These are phyloP conservation scores for Alviniconcha strummeri DNA, from an alignment of 2,888 invertebrate species.

Conservation along the genomic window DNA sequence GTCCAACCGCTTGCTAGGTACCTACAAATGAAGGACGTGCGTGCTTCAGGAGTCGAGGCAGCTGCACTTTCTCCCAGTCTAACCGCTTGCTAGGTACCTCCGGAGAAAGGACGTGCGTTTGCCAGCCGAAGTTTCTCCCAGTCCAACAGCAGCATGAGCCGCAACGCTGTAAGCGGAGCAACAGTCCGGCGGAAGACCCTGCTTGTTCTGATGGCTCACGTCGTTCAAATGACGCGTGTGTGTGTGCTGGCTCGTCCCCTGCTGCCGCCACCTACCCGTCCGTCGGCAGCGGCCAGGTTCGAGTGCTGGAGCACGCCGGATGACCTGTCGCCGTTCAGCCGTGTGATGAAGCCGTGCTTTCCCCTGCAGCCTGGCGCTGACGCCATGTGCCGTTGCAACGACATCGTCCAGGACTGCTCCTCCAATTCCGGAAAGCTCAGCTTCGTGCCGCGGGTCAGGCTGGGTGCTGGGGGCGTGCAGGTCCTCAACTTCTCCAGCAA, in stretches of 20 bases:
- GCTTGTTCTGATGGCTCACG: no score
- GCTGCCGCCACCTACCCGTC: no score
- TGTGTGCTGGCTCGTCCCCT: no score
- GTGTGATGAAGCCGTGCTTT: not conserved
- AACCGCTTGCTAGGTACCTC: no score
- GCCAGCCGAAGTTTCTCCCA: not conserved
- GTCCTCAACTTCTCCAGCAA: conserved; percentile 3
- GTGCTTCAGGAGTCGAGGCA: not conserved
- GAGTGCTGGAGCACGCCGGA: not conserved
- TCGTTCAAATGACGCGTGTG: no score
- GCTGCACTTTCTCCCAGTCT: not conserved
- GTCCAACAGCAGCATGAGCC: no score
- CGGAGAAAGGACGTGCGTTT: no score
- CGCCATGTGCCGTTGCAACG: not conserved
- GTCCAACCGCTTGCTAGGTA: not conserved
- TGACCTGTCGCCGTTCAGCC: not conserved
- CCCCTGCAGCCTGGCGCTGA: not conserved
- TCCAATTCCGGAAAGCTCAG: conserved; percentile 6
- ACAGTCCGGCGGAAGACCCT: no score
- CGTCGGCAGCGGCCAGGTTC: not conserved
- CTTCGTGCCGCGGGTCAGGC: not conserved
- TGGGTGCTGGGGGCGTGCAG: not conserved
- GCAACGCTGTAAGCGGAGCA: no score
- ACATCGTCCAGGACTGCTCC: not conserved
- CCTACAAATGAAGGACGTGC: not conserved